Base-by-base conservation (phyloP, 1,140 invertebrate species). In the Ceratitis capitata region DNA sequence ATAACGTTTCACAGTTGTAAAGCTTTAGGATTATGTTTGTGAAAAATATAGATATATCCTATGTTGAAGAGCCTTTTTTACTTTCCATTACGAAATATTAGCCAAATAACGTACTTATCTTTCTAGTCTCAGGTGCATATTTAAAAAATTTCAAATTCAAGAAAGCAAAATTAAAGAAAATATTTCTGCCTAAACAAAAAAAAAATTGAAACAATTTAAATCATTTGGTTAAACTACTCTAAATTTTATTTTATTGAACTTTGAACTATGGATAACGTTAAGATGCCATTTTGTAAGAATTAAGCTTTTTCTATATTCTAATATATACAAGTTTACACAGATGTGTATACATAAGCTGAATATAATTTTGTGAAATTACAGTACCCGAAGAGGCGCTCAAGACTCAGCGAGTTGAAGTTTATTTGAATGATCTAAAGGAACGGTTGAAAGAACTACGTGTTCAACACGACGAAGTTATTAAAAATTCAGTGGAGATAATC, bases 401-500 rank as follows among this genome's bases (percentile, higher is more conserved):
- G 39, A 83, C 86, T 5, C 86, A 85, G 12, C 85, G 78, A 9
- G 86, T 88, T n/a, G 86, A 87, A 69, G 56, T 19, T 2, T 90
- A 89, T 84, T 53, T 90, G 14, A 84, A 83, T 3, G 86, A 86
- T 82, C 56, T 90, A 4, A 86, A 86, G 7, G 58, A 87, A 26
- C 87, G 88, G 0, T 69, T 89, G 0, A 86, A 83, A 14, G 29
- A 74, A 12, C 83, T 87, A 1, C 23, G 87, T 6, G 56, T 83
- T 32, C 69, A 88, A 83, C 87, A 88, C 45, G 86, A 83, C 1
- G 85, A 87, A 10, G 39, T 87, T 26, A 86, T 88, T 12, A 85
- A 87, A n/a, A 56, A 83, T 0, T 88, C 89, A 51, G 58, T 89
- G n/a, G 85, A 86, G 42, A 29, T 90, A 0, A 86, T 89, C 10